phyloP scores from a whole-genome alignment of 2,888 invertebrate genomes.

The Dryocosmus kuriphilus region DNA sequence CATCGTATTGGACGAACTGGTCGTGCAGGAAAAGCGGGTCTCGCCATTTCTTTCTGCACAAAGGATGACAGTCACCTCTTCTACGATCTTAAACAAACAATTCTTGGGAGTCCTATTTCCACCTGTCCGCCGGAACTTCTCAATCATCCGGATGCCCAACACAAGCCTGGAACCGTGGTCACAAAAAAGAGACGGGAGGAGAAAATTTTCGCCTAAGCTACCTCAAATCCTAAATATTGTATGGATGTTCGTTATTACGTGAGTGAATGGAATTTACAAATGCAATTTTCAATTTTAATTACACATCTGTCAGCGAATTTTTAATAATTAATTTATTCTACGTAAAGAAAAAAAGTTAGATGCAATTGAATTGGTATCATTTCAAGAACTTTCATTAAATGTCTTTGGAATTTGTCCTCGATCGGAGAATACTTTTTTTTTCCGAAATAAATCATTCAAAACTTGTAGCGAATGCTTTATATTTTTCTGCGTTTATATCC shows the following conservation, averaged over 20 bases:
- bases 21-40: slow-evolving; percentile 98
- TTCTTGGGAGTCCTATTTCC: slow-evolving; percentile 93
- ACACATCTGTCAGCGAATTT: not conserved
- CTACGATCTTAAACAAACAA: slow-evolving; percentile 97
- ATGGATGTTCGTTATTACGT: not conserved
- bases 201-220: slow-evolving; percentile 92
- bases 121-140: slow-evolving; percentile 97
- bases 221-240: not conserved
- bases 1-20: slow-evolving; percentile 99
- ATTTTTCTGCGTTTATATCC: no score
- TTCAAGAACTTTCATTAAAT: no score
- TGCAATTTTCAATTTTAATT: not conserved
- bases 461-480: no score
- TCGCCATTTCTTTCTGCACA: slow-evolving; percentile 97
- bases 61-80: slow-evolving; percentile 97
- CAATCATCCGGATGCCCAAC: slow-evolving; percentile 99
- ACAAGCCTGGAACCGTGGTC: slow-evolving; percentile 96
- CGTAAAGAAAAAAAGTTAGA: no score
- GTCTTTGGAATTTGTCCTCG: no score
- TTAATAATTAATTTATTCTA: slow-evolving; percentile 24
- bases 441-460: no score
- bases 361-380: no score
- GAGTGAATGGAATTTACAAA: not conserved
- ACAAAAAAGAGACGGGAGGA: slow-evolving; percentile 96
- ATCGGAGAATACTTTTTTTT: no score